Evolutionary conservation across 1,140 invertebrate genomes (phyloP).

Genomic region (Bombus sylvicola): DNA sequence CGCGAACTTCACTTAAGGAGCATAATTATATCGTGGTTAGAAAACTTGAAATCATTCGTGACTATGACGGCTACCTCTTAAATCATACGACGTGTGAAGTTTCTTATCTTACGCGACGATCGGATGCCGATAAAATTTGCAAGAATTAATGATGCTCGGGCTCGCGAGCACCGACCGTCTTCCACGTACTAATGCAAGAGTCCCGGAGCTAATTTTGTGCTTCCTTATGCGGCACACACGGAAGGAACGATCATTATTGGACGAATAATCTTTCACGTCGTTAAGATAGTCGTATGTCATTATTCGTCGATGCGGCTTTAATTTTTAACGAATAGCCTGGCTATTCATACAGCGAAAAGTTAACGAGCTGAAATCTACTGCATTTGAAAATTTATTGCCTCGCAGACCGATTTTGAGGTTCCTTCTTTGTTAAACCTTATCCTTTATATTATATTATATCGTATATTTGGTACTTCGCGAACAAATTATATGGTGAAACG

Average conservation of each 20-base stretch:
- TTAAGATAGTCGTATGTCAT: conserved; percentile 32
- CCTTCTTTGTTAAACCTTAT: no score
- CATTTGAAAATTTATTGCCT: not conserved
- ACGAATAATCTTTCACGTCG: conserved; percentile 32
- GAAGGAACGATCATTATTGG: conserved; percentile 52
- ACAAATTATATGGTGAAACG: no score
- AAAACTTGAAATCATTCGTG: conserved; percentile 13
- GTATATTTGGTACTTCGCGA: no score
- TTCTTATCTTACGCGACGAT: conserved; percentile 13
- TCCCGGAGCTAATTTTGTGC: conserved; percentile 48
- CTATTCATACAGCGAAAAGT: no score
- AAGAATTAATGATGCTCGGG: conserved; percentile 31
- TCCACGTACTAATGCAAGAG: conserved; percentile 37
- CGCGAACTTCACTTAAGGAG: conserved; percentile 3
- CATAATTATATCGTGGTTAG: conserved; percentile 29
- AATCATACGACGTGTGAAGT: conserved; percentile 24
- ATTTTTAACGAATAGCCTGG: not conserved
- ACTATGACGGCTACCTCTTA: conserved; percentile 21
- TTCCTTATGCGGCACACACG: conserved; percentile 60
- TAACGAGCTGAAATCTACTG: not conserved
- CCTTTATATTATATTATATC: no score
- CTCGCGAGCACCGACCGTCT: not conserved
- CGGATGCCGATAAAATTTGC: conserved; percentile 17
- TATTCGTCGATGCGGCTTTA: conserved; percentile 41
- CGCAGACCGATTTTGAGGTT: no score